Evolutionary conservation across 2,113 vertebrate species (phyloP), one percentile per base, ranked within the genome.

Genomic region (Salvelinus alpinus): DNA sequence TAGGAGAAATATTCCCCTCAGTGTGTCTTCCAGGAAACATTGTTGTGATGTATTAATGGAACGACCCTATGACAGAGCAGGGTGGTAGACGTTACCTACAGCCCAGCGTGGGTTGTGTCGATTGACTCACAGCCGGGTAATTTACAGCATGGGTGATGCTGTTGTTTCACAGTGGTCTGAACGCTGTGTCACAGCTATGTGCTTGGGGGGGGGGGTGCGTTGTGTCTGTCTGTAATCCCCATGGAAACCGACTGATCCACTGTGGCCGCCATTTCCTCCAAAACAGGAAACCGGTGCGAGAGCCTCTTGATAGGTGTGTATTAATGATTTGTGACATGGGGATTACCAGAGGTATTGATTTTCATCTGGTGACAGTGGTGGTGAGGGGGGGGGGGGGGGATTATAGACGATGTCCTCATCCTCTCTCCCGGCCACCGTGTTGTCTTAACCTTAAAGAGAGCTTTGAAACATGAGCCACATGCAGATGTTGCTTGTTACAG

Each of bases 51-150:
- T 82, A 83, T 72, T 83, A 48, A 27, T 3, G 73, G 67, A 76
- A 80, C 25, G 34, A 64, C 64, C 73, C 83, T 75, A 77, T 73
- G 76, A 54, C 71, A 64, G 8, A 20, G 65, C 16, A 16, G 65
- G 76, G 59, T 76, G 31, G 60, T 66, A 86, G 81, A 80, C 85
- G 64, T 80, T 85, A 87, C 80, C 62, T n/a, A 24, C 29, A 29
- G 75, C 11, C 60, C 48, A 70, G 75, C 70, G 82, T 72, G 76
- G 60, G 68, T 79, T 80, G 68, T 51, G 78, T 79, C 90, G 73
- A 88, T 89, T 88, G 87, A 91, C 86, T 93, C 88, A 90, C 75
- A 64, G 73, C 73, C 76, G 79, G 48, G 70, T 86, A 81, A 86
- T 34, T 83, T 84, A 74, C 72, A 73, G 72, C 81, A 87, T 78